Base-by-base conservation (phyloP, 1,140 invertebrate species). In the Monochamus saltuarius region DNA sequence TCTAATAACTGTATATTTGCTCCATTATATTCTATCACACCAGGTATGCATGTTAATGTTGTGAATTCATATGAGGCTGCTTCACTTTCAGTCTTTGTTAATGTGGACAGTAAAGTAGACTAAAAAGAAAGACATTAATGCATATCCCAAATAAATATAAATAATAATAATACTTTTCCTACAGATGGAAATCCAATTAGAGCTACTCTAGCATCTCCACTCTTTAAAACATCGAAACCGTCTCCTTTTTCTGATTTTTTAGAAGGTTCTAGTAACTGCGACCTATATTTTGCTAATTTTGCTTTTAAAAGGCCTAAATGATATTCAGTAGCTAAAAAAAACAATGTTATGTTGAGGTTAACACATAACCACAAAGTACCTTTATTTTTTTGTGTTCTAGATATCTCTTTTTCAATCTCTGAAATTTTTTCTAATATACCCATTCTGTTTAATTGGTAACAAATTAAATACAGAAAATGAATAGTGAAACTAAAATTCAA, bases 161-260 rank as follows among this genome's bases (percentile, higher is more conserved):
- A 42, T 14, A 34, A 37, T 39, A 10, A n/a, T n/a, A 11, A 55
- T 75, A 89, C 87, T 79, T 96, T 96, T 80, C 94, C 94, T 38
- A 97, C 94, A 38, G 93, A 95, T 11, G 97, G 96, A 77, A 99
- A 99, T 57, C 96, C 97, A 73, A 99, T 99, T 4, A 99, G 81
- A 13, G 97, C 97, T 11, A 99, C 95, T 75, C 98, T 83, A 4
- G 98, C 98, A 90, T 99, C 98, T 42, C 98, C 98, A 70, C 94
- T 97, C 81, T 99, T 99, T 65, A 99, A 84, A 10, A 99, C 98
- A 89, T 99, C 98, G 80, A 99, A 99, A 8, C 98, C 98, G 83
- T 99, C 98, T 11, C 98, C 98, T 78, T 98, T 99, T 71, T 97
- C 94, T 36, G 91, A 89, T 73, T 95, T 93, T 77, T 98, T 99